Evolutionary conservation across 2,888 invertebrate genomes (phyloP).

Genomic region (Seira musarum): DNA sequence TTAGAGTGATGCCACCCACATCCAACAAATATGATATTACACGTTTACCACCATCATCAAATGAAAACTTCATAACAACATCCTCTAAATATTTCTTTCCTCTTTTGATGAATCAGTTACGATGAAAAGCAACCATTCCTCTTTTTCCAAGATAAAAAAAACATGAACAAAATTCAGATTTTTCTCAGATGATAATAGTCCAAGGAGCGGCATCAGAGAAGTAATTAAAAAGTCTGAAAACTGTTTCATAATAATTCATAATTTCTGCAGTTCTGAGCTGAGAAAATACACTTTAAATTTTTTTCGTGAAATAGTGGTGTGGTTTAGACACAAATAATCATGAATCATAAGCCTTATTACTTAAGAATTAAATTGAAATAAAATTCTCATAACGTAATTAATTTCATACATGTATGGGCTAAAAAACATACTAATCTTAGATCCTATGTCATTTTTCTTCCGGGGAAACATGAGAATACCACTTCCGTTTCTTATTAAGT

Average conservation of each 20-base stretch:
- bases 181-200: slow-evolving; percentile 38
- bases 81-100: not conserved
- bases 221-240: no score
- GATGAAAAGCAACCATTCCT: slow-evolving; percentile 30
- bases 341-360: not conserved
- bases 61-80: not conserved
- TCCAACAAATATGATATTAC: not conserved
- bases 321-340: slow-evolving; percentile 2
- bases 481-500: no score
- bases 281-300: slow-evolving; percentile 8
- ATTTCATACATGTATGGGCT: no score
- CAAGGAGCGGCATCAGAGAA: no score
- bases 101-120: slow-evolving; percentile 11
- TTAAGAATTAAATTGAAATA: no score
- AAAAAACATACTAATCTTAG: no score
- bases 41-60: slow-evolving; percentile 5
- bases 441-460: no score
- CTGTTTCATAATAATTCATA: not conserved
- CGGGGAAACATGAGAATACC: no score
- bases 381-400: no score
- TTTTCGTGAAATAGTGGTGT: no score
- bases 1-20: slow-evolving; percentile 23
- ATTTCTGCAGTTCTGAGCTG: not conserved
- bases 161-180: slow-evolving; percentile 17
- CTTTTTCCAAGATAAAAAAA: slow-evolving; percentile 17